Conservation (phyloP, 2,113 vertebrate species). For the Lepus timidus region DNA sequence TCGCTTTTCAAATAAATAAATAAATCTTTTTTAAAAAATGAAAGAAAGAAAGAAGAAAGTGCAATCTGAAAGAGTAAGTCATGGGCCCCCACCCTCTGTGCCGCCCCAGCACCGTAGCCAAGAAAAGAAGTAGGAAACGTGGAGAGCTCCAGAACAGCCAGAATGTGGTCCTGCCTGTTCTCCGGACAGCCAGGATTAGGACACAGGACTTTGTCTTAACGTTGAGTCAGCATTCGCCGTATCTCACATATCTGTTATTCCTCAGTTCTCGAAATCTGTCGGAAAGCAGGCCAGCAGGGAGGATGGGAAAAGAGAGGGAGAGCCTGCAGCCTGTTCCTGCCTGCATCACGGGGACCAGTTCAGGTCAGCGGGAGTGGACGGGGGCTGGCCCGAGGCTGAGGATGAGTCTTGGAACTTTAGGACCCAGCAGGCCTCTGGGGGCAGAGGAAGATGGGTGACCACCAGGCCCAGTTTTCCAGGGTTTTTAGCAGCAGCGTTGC, state of each 20-base stretch:
- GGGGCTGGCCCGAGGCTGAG: neutral
- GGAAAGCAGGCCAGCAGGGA: neutral
- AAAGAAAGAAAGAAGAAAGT: too few species aligned
- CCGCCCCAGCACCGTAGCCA: neutral
- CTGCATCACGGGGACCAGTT: neutral
- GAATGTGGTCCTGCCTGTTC: neutral
- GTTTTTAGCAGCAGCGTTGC: slow-evolving; percentile 35
- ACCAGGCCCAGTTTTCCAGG: neutral
- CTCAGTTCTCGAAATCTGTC: neutral
- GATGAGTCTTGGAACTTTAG: neutral
- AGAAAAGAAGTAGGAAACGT: neutral
- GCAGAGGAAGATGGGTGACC: neutral
- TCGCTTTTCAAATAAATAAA: too few species aligned
- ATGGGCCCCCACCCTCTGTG: neutral
- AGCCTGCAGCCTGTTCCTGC: neutral
- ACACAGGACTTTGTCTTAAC: neutral
- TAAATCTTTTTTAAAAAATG: too few species aligned
- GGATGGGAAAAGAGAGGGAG: neutral
- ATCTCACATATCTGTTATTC: neutral
- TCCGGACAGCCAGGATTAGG: neutral
- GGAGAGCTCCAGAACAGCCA: neutral
- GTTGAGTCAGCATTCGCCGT: neutral
- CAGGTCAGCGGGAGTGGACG: neutral
- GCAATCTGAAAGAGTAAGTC: neutral
- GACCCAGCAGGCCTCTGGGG: neutral